Evolutionary conservation across 1,140 invertebrate species (phyloP).

Genomic region (Sarcophaga bullata): DNA sequence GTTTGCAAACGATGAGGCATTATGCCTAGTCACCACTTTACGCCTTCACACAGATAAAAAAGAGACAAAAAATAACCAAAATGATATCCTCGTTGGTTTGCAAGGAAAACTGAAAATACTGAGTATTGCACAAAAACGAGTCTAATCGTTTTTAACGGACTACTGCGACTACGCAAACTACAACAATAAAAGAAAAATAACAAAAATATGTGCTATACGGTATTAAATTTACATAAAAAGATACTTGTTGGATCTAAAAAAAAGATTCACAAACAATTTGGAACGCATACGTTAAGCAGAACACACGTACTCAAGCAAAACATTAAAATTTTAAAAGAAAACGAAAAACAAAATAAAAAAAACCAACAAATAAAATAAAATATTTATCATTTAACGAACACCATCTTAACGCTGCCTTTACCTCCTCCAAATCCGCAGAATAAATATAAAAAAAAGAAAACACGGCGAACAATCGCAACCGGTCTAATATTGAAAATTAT

Average conservation of each 20-base stretch:
- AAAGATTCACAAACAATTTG: slow-evolving; percentile 32
- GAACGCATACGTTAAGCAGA: slow-evolving; percentile 18
- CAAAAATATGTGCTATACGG: no score
- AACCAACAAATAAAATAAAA: not conserved
- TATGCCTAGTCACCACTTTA: slow-evolving; percentile 13
- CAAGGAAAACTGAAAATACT: not conserved
- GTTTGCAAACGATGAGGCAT: not conserved
- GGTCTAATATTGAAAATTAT: slow-evolving; percentile 37
- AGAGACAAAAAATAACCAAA: not conserved
- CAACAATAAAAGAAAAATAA: no score
- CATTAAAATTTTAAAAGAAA: not conserved
- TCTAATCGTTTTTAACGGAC: not conserved
- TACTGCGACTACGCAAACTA: slow-evolving; percentile 17
- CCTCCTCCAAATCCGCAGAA: not conserved
- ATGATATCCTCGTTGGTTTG: not conserved
- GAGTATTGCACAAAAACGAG: not conserved
- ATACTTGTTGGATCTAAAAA: slow-evolving; percentile 31
- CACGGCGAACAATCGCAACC: slow-evolving; percentile 28
- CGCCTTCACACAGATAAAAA: slow-evolving; percentile 1
- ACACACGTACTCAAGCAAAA: slow-evolving; percentile 20
- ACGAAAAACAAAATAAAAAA: no score
- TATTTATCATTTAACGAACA: slow-evolving; percentile 27
- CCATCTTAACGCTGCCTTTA: not conserved
- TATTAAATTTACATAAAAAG: slow-evolving; percentile 27
- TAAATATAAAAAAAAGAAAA: slow-evolving; percentile 23